Conservation (phyloP, 1,140 invertebrate species). For the Lineus longissimus region DNA sequence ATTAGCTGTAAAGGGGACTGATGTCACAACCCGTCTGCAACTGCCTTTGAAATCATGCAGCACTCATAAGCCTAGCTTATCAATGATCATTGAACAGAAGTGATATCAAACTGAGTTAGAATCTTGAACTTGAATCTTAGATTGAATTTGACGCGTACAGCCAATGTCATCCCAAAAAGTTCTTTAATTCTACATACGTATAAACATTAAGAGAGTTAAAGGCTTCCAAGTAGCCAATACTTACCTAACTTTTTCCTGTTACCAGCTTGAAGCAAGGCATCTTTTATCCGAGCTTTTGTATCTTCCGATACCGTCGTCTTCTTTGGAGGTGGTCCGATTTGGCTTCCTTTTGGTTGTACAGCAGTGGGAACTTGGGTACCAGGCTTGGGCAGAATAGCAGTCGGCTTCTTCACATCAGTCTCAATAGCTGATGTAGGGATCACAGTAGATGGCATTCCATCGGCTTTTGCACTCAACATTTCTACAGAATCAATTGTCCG, state of each 20-base stretch:
- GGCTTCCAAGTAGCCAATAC: background rate
- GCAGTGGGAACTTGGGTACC: background rate
- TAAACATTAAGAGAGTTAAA: too few relatives aligned
- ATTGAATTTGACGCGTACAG: too few relatives aligned
- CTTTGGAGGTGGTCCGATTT: background rate
- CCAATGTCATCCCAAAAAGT: too few relatives aligned
- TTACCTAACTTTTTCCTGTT: slow-evolving; percentile 34
- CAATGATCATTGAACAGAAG: too few relatives aligned
- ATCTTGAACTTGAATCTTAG: too few relatives aligned
- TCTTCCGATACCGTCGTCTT: slow-evolving; percentile 22
- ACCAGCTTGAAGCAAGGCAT: slow-evolving; percentile 36
- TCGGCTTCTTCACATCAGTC: background rate
- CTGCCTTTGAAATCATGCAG: too few relatives aligned
- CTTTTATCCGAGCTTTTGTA: slow-evolving; percentile 44
- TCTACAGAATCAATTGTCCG: background rate
- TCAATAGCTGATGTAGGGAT: background rate
- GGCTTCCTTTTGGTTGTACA: too few relatives aligned
- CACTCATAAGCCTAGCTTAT: too few relatives aligned
- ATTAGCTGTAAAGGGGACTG: too few relatives aligned
- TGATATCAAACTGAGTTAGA: too few relatives aligned
- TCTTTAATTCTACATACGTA: too few relatives aligned
- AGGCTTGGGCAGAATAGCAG: background rate
- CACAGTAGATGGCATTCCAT: background rate
- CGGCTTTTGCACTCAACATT: background rate
- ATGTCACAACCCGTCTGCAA: too few relatives aligned